These are phyloP conservation scores for Holacanthus passer DNA, from an alignment of 2,113 vertebrate species.

Conservation along the genomic window DNA sequence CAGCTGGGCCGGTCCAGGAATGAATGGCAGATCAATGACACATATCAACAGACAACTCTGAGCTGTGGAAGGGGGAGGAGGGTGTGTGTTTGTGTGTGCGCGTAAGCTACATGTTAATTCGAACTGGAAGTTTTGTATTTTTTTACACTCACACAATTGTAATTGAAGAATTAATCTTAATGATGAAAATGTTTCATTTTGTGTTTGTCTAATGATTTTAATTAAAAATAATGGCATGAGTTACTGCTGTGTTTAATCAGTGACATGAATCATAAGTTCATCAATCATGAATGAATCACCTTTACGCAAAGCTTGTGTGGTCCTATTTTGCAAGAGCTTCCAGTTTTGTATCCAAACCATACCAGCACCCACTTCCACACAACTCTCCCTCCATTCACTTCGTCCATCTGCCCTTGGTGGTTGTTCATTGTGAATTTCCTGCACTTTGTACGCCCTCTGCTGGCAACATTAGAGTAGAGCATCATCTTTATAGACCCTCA, in stretches of 20 bases:
- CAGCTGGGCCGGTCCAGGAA: constrained; percentile 62
- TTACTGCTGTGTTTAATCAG: neutral
- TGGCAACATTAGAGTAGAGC: neutral
- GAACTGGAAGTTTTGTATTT: neutral
- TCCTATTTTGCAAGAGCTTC: neutral
- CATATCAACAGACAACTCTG: constrained; percentile 66
- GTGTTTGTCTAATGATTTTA: neutral
- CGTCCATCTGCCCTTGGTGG: neutral
- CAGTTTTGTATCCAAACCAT: neutral
- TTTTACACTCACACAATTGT: neutral
- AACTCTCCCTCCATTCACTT: neutral
- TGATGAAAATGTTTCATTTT: neutral
- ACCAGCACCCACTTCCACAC: neutral
- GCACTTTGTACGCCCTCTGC: constrained; percentile 26
- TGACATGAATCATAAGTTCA: neutral
- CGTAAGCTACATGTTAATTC: neutral
- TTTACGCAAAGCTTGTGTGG: neutral
- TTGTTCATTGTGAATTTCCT: neutral
- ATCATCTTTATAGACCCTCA: neutral
- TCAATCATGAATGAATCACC: neutral
- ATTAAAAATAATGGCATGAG: neutral
- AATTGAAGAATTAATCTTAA: neutral
- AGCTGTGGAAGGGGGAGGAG: neutral
- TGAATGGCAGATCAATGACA: constrained; percentile 72
- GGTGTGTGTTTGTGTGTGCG: constrained; percentile 22